These are phyloP conservation scores for Leptoteleia sp. DNA, from an alignment of 1,140 invertebrate species.

Conservation along the genomic window DNA sequence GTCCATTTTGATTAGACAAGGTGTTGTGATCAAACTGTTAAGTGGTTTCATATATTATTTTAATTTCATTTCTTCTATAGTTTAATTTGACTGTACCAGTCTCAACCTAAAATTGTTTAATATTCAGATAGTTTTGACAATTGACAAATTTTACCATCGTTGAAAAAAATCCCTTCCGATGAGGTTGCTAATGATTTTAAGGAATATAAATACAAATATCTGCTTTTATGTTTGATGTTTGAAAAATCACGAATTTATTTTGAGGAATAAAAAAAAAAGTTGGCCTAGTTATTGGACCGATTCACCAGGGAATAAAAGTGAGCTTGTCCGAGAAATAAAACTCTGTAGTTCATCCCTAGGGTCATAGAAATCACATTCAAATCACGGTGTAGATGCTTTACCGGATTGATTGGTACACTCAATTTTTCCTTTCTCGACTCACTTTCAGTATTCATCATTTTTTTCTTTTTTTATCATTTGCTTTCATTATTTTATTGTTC, in stretches of 20 bases:
- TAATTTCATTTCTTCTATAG: no score
- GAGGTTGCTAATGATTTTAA: no score
- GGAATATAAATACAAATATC: no score
- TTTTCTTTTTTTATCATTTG: slow-evolving; percentile 17
- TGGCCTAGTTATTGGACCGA: slow-evolving; percentile 51
- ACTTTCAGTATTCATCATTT: slow-evolving; percentile 44
- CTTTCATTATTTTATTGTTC: slow-evolving; percentile 14
- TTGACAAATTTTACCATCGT: no score
- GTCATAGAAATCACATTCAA: slow-evolving; percentile 64
- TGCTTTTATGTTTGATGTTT: slow-evolving; percentile 15
- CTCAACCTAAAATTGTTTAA: no score
- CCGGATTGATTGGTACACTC: slow-evolving; percentile 52
- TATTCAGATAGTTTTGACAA: no score
- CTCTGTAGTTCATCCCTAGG: slow-evolving; percentile 52
- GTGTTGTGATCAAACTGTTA: no score
- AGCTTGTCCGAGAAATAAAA: slow-evolving; percentile 57
- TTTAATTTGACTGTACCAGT: no score
- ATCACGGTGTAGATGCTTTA: slow-evolving; percentile 54
- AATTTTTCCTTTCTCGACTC: slow-evolving; percentile 44
- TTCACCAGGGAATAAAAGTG: slow-evolving; percentile 55
- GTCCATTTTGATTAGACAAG: no score
- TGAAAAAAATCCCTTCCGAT: no score
- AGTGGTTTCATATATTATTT: no score
- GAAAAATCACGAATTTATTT: slow-evolving; percentile 47
- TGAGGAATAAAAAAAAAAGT: slow-evolving; percentile 45